A percentile compares a stretch with the other conserved stretches of the same genome.
Conservation (phyloP, 2,113 vertebrate species). For the Pleuronectes platessa region DNA sequence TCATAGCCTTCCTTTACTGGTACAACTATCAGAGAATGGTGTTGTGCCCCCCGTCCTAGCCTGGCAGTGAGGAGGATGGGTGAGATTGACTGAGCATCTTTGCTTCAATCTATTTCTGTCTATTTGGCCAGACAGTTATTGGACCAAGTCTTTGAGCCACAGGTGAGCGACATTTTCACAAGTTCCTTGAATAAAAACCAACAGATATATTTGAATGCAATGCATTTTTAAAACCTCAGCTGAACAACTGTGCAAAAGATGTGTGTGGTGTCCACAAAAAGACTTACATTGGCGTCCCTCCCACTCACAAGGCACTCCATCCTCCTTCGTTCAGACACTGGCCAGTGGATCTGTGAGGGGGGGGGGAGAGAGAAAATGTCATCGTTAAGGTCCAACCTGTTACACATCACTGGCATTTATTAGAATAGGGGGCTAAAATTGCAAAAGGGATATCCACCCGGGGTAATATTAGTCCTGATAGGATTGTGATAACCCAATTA, state of each 20-base stretch:
- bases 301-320: slow-evolving; percentile 95
- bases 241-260: slow-evolving; percentile 9
- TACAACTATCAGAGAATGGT: slow-evolving; percentile 4
- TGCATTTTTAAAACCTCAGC: neutral
- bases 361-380: slow-evolving; percentile 49
- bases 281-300: slow-evolving; percentile 96
- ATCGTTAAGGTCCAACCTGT: slow-evolving; percentile 47
- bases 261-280: slow-evolving; percentile 7
- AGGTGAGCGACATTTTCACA: slow-evolving; percentile 35
- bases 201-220: neutral
- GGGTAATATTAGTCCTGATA: slow-evolving; percentile 57
- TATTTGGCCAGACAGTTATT: slow-evolving; percentile 55
- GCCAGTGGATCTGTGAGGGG: slow-evolving; percentile 93
- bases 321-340: slow-evolving; percentile 91
- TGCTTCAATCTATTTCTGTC: slow-evolving; percentile 25
- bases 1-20: neutral
- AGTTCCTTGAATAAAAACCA: slow-evolving; percentile 22
- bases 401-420: slow-evolving; percentile 66
- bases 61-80: slow-evolving; percentile 16
- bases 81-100: slow-evolving; percentile 13
- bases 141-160: slow-evolving; percentile 29
- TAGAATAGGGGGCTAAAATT: slow-evolving; percentile 32
- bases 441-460: slow-evolving; percentile 59
- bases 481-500: slow-evolving; percentile 61
- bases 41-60: slow-evolving; percentile 9